Percentiles rank a stretch among this genome's conserved stretches.
Evolutionary conservation across 2,888 invertebrate species (phyloP).

Genomic region (Ephialtes manifestator): DNA sequence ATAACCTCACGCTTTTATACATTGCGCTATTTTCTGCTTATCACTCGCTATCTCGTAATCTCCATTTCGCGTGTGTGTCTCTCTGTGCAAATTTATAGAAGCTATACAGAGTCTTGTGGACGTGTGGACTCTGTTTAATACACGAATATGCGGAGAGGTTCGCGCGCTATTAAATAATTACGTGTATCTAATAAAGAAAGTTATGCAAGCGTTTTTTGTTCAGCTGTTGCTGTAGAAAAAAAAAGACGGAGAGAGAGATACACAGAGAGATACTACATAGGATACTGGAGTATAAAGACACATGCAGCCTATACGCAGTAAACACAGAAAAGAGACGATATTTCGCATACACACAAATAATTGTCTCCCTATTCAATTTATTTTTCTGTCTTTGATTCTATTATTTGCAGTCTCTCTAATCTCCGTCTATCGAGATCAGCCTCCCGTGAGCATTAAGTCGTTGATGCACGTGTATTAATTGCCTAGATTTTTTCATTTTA

Average conservation of each 20-base stretch:
- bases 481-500: not conserved
- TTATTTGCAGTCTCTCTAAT: not conserved
- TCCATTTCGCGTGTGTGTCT: not conserved
- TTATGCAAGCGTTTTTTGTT: slow-evolving; percentile 72
- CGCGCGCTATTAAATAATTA: slow-evolving; percentile 75
- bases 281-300: not conserved
- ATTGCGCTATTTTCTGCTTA: not conserved
- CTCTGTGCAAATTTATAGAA: not conserved
- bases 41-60: not conserved
- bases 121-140: not conserved
- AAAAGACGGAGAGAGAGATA: slow-evolving; percentile 11
- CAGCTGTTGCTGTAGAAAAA: slow-evolving; percentile 6
- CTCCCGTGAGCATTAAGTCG: slow-evolving; percentile 2
- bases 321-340: not conserved
- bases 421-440: not conserved
- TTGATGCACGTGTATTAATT: not conserved
- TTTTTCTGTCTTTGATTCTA: not conserved
- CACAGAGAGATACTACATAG: not conserved
- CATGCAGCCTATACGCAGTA: not conserved
- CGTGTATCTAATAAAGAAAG: slow-evolving; percentile 75
- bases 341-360: not conserved
- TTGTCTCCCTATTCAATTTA: not conserved
- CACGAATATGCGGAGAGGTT: slow-evolving; percentile 39
- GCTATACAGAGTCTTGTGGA: not conserved
- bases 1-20: slow-evolving; percentile 13